Conservation (phyloP, 2,888 invertebrate genomes). For the Endomychus coccineus region DNA sequence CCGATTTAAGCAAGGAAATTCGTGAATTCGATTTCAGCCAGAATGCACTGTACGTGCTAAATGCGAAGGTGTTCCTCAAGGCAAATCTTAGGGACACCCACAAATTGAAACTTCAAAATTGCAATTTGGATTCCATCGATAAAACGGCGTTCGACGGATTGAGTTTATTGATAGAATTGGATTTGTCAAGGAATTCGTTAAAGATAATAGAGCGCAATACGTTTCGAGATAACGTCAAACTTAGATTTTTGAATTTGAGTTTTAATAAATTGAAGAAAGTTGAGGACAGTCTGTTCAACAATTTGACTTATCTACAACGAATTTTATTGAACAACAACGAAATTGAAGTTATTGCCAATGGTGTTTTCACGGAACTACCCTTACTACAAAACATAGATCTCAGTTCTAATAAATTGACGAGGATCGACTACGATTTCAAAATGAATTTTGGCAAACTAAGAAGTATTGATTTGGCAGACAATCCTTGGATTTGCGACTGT, state of each 20-base stretch:
- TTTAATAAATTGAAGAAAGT: slow-evolving; percentile 67
- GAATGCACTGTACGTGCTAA: slow-evolving; percentile 60
- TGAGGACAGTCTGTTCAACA: slow-evolving; percentile 67
- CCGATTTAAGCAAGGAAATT: slow-evolving; percentile 62
- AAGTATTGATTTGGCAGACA: slow-evolving; percentile 68
- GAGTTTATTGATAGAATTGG: slow-evolving; percentile 72
- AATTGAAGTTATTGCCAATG: slow-evolving; percentile 59
- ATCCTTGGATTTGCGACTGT: slow-evolving; percentile 88
- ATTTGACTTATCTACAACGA: slow-evolving; percentile 64
- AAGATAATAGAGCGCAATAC: slow-evolving; percentile 58
- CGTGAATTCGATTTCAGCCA: slow-evolving; percentile 66
- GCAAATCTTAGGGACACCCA: slow-evolving; percentile 70
- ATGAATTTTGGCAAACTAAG: slow-evolving; percentile 58
- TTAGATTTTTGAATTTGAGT: slow-evolving; percentile 66
- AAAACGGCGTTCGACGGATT: slow-evolving; percentile 69
- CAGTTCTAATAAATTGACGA: slow-evolving; percentile 65
- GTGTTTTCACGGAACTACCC: slow-evolving; percentile 64
- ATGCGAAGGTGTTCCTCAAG: slow-evolving; percentile 55
- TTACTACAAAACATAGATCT: slow-evolving; percentile 62
- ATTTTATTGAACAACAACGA: slow-evolving; percentile 72
- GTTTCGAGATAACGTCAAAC: slow-evolving; percentile 61
- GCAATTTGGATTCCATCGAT: slow-evolving; percentile 65
- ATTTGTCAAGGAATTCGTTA: slow-evolving; percentile 69
- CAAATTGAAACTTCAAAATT: slow-evolving; percentile 68
- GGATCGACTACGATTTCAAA: slow-evolving; percentile 56